phyloP scores from a whole-genome alignment of 2,797 vertebrate genomes.

The Pseudopleuronectes americanus region DNA sequence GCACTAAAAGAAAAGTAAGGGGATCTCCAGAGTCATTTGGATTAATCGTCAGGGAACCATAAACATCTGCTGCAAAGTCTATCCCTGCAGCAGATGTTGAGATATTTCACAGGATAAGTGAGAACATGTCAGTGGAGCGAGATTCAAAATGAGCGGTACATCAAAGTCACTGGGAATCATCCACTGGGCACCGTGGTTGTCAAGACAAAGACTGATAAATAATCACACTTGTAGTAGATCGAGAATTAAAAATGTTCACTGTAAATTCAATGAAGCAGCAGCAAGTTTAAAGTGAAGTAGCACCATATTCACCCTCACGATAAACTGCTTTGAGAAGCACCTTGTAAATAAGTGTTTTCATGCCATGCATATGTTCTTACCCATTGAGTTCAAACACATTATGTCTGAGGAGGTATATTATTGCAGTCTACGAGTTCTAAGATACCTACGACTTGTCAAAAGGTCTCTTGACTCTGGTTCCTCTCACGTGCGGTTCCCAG shows the following conservation, averaged over 20 bases:
- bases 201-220: neutral
- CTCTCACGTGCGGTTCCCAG: slow-evolving; percentile 38
- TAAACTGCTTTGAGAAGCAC: slow-evolving; percentile 9
- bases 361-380: neutral
- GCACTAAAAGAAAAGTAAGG: neutral
- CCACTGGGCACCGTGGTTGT: neutral
- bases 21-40: neutral
- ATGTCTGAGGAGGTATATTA: neutral
- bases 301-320: neutral
- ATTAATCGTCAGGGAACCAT: neutral
- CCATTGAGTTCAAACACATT: neutral
- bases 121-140: neutral
- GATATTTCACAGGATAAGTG: slow-evolving; percentile 2
- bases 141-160: neutral
- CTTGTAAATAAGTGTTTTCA: neutral
- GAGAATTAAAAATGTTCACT: neutral
- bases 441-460: slow-evolving; percentile 34
- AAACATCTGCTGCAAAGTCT: neutral
- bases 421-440: slow-evolving; percentile 15
- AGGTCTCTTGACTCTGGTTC: slow-evolving; percentile 35
- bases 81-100: slow-evolving; percentile 1
- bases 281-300: neutral
- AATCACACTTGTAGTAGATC: neutral
- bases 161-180: neutral
- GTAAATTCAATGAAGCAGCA: neutral